Percentiles rank a stretch among this genome's conserved stretches.
Evolutionary conservation across 2,797 vertebrate species (phyloP).

Genomic region (Leptodactylus fallax): DNA sequence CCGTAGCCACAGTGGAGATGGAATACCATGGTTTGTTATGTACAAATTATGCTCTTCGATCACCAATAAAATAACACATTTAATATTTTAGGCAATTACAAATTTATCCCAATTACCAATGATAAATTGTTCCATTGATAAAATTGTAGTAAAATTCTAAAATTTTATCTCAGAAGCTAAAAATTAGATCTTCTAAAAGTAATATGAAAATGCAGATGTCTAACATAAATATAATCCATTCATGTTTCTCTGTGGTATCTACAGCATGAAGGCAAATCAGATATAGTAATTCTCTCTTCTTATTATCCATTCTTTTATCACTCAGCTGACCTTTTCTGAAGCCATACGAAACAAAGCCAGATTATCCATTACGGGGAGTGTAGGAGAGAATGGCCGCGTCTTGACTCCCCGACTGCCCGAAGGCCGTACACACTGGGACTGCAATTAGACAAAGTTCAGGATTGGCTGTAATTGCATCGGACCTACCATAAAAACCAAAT

Average conservation of each 20-base stretch:
- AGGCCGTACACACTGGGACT: constrained; percentile 91
- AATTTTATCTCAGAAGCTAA: not conserved
- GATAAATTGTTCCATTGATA: not conserved
- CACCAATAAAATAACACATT: not conserved
- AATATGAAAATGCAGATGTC: constrained; percentile 93
- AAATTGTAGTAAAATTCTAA: not conserved
- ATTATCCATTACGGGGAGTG: constrained; percentile 97
- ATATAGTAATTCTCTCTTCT: constrained; percentile 71
- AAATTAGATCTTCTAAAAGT: constrained; percentile 53
- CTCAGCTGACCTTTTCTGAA: constrained; percentile 96
- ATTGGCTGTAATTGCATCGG: constrained; percentile 96
- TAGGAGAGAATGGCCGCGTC: constrained; percentile 94
- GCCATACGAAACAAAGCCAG: constrained; percentile 99
- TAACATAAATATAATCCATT: constrained; percentile 83
- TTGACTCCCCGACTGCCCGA: constrained; percentile 96
- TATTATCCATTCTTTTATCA: constrained; percentile 67
- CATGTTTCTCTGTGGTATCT: constrained; percentile 74
- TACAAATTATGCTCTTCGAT: constrained; percentile 9
- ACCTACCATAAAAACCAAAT: constrained; percentile 99
- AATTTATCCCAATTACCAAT: not conserved
- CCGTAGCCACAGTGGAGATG: no score
- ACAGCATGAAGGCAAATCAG: constrained; percentile 60
- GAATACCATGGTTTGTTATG: not conserved
- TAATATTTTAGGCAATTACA: not conserved
- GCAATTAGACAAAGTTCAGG: constrained; percentile 94